A percentile compares a stretch with the other conserved stretches of the same genome.
Conservation (phyloP, 2,888 invertebrate species). For the Brassicogethes aeneus region DNA sequence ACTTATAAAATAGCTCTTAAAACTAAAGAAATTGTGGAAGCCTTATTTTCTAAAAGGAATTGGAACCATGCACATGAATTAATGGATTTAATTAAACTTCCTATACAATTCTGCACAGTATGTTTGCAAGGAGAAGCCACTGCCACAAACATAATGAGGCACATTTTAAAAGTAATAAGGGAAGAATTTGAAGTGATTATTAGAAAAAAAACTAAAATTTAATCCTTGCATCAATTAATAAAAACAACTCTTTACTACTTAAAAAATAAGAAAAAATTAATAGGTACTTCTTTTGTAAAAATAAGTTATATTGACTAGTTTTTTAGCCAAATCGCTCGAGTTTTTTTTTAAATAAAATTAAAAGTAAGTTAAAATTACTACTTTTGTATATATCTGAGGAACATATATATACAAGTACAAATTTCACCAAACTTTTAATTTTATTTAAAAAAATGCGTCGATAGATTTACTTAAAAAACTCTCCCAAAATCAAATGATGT, state of each 20-base stretch:
- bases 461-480: constrained; percentile 51
- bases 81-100: constrained; percentile 52
- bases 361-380: no score
- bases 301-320: no score
- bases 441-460: no score
- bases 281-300: no score
- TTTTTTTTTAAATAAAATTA: no score
- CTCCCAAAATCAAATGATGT: no score
- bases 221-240: constrained; percentile 63
- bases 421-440: no score
- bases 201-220: constrained; percentile 41
- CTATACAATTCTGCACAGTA: constrained; percentile 52
- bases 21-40: constrained; percentile 62
- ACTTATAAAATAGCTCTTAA: constrained; percentile 63
- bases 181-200: constrained; percentile 65
- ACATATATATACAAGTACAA: no score
- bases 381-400: no score
- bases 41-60: constrained; percentile 59
- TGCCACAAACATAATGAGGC: constrained; percentile 73
- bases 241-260: constrained; percentile 57
- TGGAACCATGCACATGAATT: constrained; percentile 69
- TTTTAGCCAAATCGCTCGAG: no score
- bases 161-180: constrained; percentile 71
- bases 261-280: no score
- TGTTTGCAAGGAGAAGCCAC: constrained; percentile 69